Percentiles rank a stretch among this genome's conserved stretches.
phyloP scores from a whole-genome alignment of 2,888 invertebrate species.

The Dermolepida albohirtum region DNA sequence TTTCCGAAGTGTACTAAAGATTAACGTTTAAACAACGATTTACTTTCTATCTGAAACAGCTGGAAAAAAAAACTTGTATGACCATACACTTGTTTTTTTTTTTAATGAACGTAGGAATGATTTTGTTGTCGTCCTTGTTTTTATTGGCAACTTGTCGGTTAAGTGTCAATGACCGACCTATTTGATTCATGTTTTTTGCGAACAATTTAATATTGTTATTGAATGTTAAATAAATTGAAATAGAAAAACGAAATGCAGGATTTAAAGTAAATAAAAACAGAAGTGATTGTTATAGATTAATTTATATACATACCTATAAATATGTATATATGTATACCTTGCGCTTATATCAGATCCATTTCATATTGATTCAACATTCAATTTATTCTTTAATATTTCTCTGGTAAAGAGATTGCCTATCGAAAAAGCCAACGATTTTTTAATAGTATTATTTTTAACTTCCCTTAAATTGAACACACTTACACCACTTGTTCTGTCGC shows the following conservation, averaged over 20 bases:
- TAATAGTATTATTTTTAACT: too few relatives aligned
- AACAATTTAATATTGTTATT: constrained; percentile 33
- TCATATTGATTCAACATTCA: too few relatives aligned
- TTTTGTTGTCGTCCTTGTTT: constrained; percentile 34
- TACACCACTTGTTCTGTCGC: too few relatives aligned
- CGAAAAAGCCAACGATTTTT: too few relatives aligned
- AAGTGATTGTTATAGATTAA: too few relatives aligned
- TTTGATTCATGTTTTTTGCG: constrained; percentile 34
- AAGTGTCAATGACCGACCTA: constrained; percentile 33
- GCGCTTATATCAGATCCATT: too few relatives aligned
- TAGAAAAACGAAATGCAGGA: background rate
- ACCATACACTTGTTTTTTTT: constrained; percentile 8
- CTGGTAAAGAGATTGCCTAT: too few relatives aligned
- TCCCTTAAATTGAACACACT: too few relatives aligned
- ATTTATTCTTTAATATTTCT: too few relatives aligned
- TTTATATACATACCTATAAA: background rate
- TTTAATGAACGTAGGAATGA: constrained; percentile 35
- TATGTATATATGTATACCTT: too few relatives aligned
- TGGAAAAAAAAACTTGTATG: constrained; percentile 10
- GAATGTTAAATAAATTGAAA: constrained; percentile 14
- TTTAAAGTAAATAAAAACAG: background rate
- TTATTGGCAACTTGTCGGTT: constrained; percentile 36
- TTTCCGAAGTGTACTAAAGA: constrained; percentile 14
- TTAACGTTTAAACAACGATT: constrained; percentile 20
- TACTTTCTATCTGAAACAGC: constrained; percentile 27